A percentile compares a stretch with the other conserved stretches of the same genome.
Evolutionary conservation across 2,888 invertebrate species (phyloP).

Genomic region (Steinernema carpocapsae): DNA sequence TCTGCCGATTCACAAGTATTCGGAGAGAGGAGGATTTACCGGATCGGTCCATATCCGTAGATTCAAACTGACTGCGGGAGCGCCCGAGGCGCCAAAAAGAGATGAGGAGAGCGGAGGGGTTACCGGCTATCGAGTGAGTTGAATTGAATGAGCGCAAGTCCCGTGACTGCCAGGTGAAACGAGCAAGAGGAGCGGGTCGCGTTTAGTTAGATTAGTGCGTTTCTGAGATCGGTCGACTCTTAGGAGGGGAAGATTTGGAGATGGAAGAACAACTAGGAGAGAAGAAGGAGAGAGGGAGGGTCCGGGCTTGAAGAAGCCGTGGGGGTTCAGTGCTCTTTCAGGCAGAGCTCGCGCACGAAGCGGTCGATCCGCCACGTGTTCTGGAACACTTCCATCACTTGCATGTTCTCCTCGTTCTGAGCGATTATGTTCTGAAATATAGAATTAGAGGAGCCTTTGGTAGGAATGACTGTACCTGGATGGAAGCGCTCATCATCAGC

Average conservation of each 20-base stretch:
- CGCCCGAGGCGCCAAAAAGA: neutral
- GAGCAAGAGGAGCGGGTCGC: neutral
- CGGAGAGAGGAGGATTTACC: constrained; percentile 21
- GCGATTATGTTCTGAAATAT: constrained; percentile 66
- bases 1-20: constrained; percentile 30
- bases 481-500: constrained; percentile 61
- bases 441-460: neutral
- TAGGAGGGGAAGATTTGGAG: neutral
- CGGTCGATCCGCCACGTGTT: constrained; percentile 52
- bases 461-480: constrained; percentile 48
- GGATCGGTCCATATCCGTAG: constrained; percentile 29
- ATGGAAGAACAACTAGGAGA: neutral
- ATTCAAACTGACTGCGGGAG: constrained; percentile 32
- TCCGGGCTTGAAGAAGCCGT: constrained; percentile 31
- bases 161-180: constrained; percentile 30
- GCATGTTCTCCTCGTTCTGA: constrained; percentile 69
- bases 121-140: constrained; percentile 31
- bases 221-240: constrained; percentile 34
- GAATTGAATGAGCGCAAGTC: constrained; percentile 28
- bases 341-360: constrained; percentile 53
- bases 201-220: constrained; percentile 22
- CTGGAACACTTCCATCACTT: constrained; percentile 59
- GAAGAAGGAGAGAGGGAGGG: too few relatives aligned
- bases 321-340: constrained; percentile 23
- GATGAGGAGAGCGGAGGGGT: constrained; percentile 2